Evolutionary conservation across 2,797 vertebrate genomes (phyloP).

Genomic region (Pyrocephalus nanus): DNA sequence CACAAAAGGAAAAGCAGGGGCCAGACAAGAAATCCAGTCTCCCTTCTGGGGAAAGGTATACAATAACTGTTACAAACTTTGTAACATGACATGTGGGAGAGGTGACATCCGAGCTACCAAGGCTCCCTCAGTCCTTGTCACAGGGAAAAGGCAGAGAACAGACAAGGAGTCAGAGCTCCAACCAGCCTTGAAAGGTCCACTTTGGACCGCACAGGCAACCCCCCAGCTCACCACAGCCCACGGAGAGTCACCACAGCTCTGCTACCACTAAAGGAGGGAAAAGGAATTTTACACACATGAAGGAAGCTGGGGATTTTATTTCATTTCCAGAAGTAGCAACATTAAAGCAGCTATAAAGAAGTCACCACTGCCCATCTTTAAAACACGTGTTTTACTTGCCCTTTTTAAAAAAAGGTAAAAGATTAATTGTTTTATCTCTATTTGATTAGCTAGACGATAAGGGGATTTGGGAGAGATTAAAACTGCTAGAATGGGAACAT

Average conservation of each 20-base stretch:
- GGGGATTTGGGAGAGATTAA: slow-evolving; percentile 29
- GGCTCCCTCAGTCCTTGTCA: accelerated
- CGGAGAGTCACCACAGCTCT: not conserved
- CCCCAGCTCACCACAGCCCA: not conserved
- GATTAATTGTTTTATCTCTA: not conserved
- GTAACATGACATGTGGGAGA: not conserved
- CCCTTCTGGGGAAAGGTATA: not conserved
- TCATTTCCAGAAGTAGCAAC: not conserved
- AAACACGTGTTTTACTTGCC: not conserved
- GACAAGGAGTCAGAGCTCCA: not conserved
- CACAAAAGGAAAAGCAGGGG: not conserved
- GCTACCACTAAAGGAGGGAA: not conserved
- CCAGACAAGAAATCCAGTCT: not conserved
- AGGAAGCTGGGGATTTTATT: not conserved
- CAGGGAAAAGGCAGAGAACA: not conserved
- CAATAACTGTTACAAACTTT: not conserved
- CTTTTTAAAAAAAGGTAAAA: not conserved
- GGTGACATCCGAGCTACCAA: not conserved
- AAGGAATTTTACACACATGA: not conserved
- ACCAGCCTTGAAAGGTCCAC: not conserved
- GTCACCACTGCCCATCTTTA: not conserved
- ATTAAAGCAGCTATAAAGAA: not conserved
- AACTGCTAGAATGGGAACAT: not conserved
- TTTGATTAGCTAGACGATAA: slow-evolving; percentile 24
- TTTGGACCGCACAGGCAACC: accelerated